Conservation (phyloP, 1,140 invertebrate genomes). For the Periplaneta americana region DNA sequence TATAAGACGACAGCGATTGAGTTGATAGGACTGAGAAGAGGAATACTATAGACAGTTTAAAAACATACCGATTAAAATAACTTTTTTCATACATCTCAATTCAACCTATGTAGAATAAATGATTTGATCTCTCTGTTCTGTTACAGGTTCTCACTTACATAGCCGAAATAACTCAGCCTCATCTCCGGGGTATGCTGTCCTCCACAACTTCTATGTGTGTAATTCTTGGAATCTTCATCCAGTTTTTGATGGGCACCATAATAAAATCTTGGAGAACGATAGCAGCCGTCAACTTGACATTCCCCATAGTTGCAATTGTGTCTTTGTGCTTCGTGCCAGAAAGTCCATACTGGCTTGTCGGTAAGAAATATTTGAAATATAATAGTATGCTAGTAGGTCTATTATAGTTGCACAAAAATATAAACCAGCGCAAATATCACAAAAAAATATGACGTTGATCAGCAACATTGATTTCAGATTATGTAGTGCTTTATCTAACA, state of each 20-base stretch:
- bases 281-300: constrained; percentile 56
- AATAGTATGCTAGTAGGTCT: no score
- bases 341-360: constrained; percentile 66
- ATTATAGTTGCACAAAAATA: no score
- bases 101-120: no score
- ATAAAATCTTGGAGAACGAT: constrained; percentile 61
- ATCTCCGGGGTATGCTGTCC: constrained; percentile 64
- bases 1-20: no score
- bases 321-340: constrained; percentile 66
- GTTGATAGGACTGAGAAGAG: no score
- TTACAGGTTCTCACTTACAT: constrained; percentile 69
- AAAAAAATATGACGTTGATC: no score
- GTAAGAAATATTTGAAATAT: constrained; percentile 26
- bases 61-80: no score
- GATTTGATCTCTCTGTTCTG: not conserved
- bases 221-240: constrained; percentile 63
- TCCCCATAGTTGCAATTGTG: constrained; percentile 57
- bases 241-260: constrained; percentile 52
- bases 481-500: no score
- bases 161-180: constrained; percentile 71
- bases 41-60: no score
- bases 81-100: no score
- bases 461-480: no score
- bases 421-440: no score
- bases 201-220: constrained; percentile 66